Evolutionary conservation across 1,140 invertebrate species (phyloP), one percentile per base, ranked within the genome.

Genomic region (Achroia grisella): DNA sequence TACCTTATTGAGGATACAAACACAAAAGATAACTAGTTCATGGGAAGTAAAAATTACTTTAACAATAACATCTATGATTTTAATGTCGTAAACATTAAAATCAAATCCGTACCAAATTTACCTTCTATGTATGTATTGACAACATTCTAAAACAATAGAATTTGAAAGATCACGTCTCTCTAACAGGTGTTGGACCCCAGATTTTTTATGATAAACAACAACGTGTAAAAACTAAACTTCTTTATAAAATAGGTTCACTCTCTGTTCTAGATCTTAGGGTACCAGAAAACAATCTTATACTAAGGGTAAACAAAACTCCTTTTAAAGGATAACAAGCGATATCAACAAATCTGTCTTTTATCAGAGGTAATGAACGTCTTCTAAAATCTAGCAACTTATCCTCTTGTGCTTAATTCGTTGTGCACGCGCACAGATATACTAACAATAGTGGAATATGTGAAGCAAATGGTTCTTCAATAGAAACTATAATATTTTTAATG

Each of bases 321-420:
- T 83, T 72, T 49, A 48, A 79, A 83, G 79, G 79, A 83, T 83
- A 83, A 83, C 79, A 81, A 79, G 73, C 73, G 44, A 71, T 65
- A 58, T 63, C 37, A 77, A 78, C 71, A 73, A 75, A 71, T 59
- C 27, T 75, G 71, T 78, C 67, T 77, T 73, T 75, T 72, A 53
- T 65, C 59, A 60, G 74, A 78, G 77, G 67, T 77, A 76, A 23
- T 23, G 17, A 23, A 68, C 50, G 44, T 71, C 56, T 65, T 58
- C 67, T 74, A 72, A 62, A 29, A 52, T 62, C 64, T 71, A 73
- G 68, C 73, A 77, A 65, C 62, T 71, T 71, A 67, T 44, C 47
- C 33, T 44, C 52, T 75, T 70, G 64, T 70, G 66, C 63, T 61
- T 62, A 57, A 55, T 71, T 69, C 67, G 65, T 70, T 71, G 67